phyloP scores from a whole-genome alignment of 2,797 vertebrate species.

The Aplochiton taeniatus region DNA sequence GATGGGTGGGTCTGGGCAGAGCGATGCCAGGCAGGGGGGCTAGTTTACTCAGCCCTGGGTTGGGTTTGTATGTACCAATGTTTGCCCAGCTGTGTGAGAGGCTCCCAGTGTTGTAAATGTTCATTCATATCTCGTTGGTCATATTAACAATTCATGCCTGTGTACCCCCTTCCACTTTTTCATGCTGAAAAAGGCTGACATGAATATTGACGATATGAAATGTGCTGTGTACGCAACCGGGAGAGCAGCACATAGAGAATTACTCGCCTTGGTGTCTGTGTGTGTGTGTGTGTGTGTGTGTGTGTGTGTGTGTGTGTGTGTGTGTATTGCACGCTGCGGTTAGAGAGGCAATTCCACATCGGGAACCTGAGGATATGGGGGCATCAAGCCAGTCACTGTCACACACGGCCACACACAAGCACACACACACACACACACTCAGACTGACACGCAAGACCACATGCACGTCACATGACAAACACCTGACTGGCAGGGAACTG shows the following conservation, averaged over 20 bases:
- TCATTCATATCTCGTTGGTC: constrained; percentile 46
- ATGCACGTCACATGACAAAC: no score
- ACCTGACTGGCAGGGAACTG: no score
- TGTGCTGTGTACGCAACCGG: background rate
- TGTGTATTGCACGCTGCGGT: no score
- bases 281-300: background rate
- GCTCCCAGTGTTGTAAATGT: constrained; percentile 26
- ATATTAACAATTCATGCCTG: constrained; percentile 49
- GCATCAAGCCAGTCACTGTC: no score
- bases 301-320: background rate
- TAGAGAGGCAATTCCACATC: no score
- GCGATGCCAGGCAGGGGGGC: no score
- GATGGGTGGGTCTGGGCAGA: no score
- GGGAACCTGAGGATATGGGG: no score
- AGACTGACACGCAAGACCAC: no score
- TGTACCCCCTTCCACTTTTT: constrained; percentile 19
- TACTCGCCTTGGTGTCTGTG: background rate
- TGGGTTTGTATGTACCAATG: constrained; percentile 5
- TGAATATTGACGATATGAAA: constrained; percentile 42
- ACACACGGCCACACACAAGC: no score
- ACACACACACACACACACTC: background rate
- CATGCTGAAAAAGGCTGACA: constrained; percentile 42
- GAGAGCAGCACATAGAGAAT: background rate
- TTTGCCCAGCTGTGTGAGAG: constrained; percentile 48
- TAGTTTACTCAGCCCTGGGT: constrained; percentile 30